Conservation (phyloP, 2,113 vertebrate species). For the Furnarius figulus region DNA sequence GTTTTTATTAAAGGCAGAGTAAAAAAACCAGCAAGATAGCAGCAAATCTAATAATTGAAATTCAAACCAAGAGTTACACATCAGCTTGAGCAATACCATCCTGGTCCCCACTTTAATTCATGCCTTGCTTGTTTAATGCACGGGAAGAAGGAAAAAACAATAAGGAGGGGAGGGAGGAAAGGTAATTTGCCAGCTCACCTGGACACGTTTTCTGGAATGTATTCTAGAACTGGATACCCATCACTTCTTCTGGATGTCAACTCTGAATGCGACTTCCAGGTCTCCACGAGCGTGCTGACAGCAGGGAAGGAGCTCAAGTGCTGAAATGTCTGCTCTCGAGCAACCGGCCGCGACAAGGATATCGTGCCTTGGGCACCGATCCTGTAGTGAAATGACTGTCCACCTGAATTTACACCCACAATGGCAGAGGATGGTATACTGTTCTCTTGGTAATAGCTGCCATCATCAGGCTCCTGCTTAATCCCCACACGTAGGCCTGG, state of each 20-base stretch:
- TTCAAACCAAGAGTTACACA: background rate
- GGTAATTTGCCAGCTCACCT: conserved; percentile 73
- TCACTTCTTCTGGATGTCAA: conserved; percentile 88
- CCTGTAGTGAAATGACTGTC: conserved; percentile 99
- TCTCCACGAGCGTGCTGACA: conserved; percentile 91
- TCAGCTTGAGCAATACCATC: background rate
- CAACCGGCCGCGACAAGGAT: conserved; percentile 89
- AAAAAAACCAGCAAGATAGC: conserved; percentile 2
- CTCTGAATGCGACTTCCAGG: conserved; percentile 93
- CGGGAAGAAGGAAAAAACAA: background rate
- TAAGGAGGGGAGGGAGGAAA: fast-evolving
- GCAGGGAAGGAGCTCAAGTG: conserved; percentile 96
- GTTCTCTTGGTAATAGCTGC: conserved; percentile 93
- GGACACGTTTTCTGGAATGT: conserved; percentile 90
- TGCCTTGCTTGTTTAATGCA: background rate
- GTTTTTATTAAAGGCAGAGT: conserved; percentile 5
- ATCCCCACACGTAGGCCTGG: conserved; percentile 87
- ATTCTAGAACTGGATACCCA: conserved; percentile 90
- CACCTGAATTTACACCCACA: conserved; percentile 96
- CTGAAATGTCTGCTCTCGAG: conserved; percentile 92
- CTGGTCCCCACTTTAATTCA: background rate
- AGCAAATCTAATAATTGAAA: background rate
- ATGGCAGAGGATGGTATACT: conserved; percentile 91
- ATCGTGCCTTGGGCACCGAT: conserved; percentile 98
- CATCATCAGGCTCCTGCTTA: conserved; percentile 93